Base-by-base conservation (phyloP, 1,140 invertebrate genomes). In the Camponotus vicinus region DNA sequence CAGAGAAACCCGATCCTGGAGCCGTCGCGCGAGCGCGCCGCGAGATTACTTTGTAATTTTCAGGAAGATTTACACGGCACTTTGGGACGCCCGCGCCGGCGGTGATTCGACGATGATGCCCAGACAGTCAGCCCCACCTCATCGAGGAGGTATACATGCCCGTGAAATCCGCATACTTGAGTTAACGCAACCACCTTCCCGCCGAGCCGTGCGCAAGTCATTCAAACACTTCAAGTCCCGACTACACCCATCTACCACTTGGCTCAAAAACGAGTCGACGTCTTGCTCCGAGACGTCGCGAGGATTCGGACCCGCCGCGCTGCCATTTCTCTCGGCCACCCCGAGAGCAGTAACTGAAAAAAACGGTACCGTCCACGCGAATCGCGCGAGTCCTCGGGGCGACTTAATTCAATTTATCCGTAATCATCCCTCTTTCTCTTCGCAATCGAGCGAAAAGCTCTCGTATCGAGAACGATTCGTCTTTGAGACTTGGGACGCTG, bases 31-130 rank as follows among this genome's bases (percentile, higher is more conserved):
- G 69, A 52, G 34, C 70, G 70, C 27, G 18, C 49, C 70, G 70
- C 40, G 32, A 49, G 69, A 83, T 83, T 61, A 83, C 79, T 83
- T 83, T 34, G 79, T 83, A 83, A 83, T 83, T 83, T 83, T 83
- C 79, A 83, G 57, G 27, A 83, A 83, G 79, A 75, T 83, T 83
- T 83, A 83, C 79, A 75, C 69, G 79, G 42, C 69, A 75, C 79
- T 83, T 83, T 57, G 67, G 57, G 69, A 83, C 55, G 79, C 79
- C 69, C 55, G 79, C 79, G 69, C 57, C 79, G 69, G 40, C 40
- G 67, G 66, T 82, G 32, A 61, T 61, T 69, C 69, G 40, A 40
- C 69, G 79, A 75, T 57, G 79, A 75, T 57, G 79, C 79, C 55
- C 40, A 61, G 67, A 59, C 52, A 73, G 40, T 37, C 77, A 49